These are phyloP conservation scores for Dione juno DNA, from an alignment of 2,888 invertebrate genomes.

Conservation along the genomic window DNA sequence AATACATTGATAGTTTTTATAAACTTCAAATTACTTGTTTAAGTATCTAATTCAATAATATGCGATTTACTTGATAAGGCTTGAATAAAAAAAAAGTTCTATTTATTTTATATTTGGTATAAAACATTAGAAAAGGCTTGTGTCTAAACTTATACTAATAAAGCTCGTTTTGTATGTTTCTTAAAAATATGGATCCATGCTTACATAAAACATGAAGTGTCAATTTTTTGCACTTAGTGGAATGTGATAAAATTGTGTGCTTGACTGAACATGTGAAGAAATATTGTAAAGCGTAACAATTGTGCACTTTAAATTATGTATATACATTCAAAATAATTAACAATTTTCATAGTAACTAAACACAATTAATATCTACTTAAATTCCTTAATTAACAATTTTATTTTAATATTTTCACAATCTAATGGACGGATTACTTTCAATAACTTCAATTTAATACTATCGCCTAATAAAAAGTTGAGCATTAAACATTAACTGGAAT, in stretches of 20 bases:
- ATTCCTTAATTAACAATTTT: neutral
- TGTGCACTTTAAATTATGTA: conserved; percentile 17
- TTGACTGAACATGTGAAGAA: conserved; percentile 29
- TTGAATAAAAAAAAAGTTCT: conserved; percentile 22
- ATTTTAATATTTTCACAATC: conserved; percentile 20
- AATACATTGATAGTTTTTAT: no score
- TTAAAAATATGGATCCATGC: conserved; percentile 42
- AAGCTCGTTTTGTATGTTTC: conserved; percentile 66
- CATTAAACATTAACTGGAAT: conserved; percentile 9
- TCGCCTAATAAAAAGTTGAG: neutral
- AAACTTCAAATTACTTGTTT: no score
- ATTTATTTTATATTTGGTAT: conserved; percentile 77
- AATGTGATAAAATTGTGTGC: conserved; percentile 21
- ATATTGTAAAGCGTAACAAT: conserved; percentile 8
- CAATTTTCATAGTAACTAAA: neutral
- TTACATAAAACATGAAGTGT: neutral
- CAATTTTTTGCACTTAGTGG: conserved; percentile 4
- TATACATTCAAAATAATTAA: conserved; percentile 10
- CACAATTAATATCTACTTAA: conserved; percentile 3
- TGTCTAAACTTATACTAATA: conserved; percentile 64
- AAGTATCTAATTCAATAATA: no score
- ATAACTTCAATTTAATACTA: neutral
- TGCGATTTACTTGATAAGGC: no score
- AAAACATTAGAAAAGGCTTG: conserved; percentile 70
- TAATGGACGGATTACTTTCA: conserved; percentile 39